These are phyloP conservation scores for Polylopha cassiicola DNA, from an alignment of 2,888 invertebrate genomes.

Conservation along the genomic window DNA sequence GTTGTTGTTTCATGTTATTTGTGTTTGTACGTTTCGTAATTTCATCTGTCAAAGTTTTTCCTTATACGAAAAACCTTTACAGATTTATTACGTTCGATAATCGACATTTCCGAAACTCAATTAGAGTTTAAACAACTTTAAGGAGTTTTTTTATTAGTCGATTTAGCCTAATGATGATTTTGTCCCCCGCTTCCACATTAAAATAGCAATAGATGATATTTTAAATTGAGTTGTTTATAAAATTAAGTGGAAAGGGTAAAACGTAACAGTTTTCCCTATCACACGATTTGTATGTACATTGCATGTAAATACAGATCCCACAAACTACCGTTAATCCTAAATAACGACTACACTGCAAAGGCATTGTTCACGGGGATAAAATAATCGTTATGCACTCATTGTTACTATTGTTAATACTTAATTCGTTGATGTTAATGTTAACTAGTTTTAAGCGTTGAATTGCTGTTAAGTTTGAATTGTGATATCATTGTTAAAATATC, in stretches of 20 bases:
- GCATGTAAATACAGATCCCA: conserved; percentile 18
- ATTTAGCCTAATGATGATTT: conserved; percentile 44
- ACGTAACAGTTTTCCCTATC: conserved; percentile 4
- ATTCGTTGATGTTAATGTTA: conserved; percentile 51
- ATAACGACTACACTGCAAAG: conserved; percentile 23
- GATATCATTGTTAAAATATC: conserved; percentile 53
- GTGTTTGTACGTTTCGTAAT: conserved; percentile 29
- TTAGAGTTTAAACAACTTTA: conserved; percentile 5
- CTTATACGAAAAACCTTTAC: conserved; percentile 34
- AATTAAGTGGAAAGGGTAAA: too few species aligned
- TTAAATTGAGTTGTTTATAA: neutral
- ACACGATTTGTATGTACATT: conserved; percentile 12
- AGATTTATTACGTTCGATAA: conserved; percentile 22
- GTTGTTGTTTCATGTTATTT: conserved; percentile 38
- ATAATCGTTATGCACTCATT: conserved; percentile 50
- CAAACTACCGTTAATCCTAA: conserved; percentile 22
- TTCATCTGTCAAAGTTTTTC: conserved; percentile 47
- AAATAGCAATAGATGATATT: conserved; percentile 13
- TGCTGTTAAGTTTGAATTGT: conserved; percentile 67
- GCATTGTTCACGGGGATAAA: conserved; percentile 44
- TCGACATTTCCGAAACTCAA: conserved; percentile 17
- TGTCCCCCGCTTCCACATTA: conserved; percentile 32
- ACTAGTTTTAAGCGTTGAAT: conserved; percentile 66
- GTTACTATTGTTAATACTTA: conserved; percentile 32
- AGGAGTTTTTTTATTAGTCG: conserved; percentile 7